Base-by-base conservation (phyloP, 2,797 vertebrate species). In the Coregonus sp. region DNA sequence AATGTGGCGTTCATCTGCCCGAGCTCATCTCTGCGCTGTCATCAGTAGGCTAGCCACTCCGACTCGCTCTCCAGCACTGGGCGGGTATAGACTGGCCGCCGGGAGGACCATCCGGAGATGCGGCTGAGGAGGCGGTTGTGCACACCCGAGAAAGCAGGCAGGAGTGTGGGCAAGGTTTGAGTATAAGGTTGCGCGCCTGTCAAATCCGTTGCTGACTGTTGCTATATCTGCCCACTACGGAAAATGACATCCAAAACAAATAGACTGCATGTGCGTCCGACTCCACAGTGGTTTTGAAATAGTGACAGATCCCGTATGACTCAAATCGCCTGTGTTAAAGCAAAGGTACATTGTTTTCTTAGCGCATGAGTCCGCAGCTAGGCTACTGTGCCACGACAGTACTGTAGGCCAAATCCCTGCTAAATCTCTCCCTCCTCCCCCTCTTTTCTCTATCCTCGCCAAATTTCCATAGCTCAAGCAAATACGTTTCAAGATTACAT, bases 21-120 rank as follows among this genome's bases (percentile, higher is more conserved):
- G 78, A 78, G 72, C 50, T 86, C 73, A 78, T 83, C 40, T 79
- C 81, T 76, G 72, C 82, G 80, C 78, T 79, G 85, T 87, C 83
- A 83, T 83, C 80, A 31, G 77, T 56, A 47, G 11, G 11, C 9
- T 12, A 29, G 63, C 70, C 11, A 31, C 65, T 75, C 68, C 35
- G 75, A 80, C 75, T 63, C 63, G n/a, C 75, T 79, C 84, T 35
- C 77, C 35, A 75, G 71, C 74, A 75, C 51, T 59, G 86, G 81
- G 87, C 80, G 88, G 85, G 85, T 85, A 61, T 85, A 89, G 90
- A 86, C 82, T 89, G 90, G 90, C 86, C 87, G 88, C 79, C 75
- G 79, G 79, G 77, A 86, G 86, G 90, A 89, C 89, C 92, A 92
- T 92, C 89, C 89, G 78, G 87, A 80, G 88, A 78, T 65, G 77